Conservation (phyloP, 2,113 vertebrate genomes). For the Ailuropoda melanoleuca region DNA sequence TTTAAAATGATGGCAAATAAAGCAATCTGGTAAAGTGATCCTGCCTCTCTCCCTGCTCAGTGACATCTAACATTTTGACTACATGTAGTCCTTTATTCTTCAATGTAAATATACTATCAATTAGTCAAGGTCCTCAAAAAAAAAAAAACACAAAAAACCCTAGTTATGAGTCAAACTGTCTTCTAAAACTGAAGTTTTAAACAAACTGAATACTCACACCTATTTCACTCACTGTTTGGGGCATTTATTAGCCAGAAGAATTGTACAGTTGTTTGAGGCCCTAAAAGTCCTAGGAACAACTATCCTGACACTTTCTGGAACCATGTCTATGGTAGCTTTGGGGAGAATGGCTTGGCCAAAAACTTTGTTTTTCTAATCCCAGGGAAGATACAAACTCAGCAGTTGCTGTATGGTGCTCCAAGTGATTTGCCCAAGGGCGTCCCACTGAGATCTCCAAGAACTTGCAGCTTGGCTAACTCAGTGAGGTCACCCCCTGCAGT, state of each 20-base stretch:
- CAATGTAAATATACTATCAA: not conserved
- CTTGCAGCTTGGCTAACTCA: constrained; percentile 49
- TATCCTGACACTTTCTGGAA: constrained; percentile 24
- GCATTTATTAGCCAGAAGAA: constrained; percentile 11
- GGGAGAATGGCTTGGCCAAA: constrained; percentile 19
- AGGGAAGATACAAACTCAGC: constrained; percentile 73
- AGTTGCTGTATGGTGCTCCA: constrained; percentile 33
- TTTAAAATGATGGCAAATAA: not conserved
- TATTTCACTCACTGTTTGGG: not conserved
- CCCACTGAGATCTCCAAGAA: constrained; percentile 55
- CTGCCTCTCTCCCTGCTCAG: not conserved
- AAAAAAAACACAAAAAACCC: not conserved
- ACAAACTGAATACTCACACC: not conserved
- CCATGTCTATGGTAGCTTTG: constrained; percentile 43
- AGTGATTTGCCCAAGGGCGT: constrained; percentile 53
- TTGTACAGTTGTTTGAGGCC: not conserved
- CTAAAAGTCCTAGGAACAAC: not conserved
- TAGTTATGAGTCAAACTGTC: not conserved
- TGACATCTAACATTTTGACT: not conserved
- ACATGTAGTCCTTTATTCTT: not conserved
- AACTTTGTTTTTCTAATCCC: constrained; percentile 64
- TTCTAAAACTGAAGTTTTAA: not conserved
- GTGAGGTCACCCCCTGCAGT: constrained; percentile 66
- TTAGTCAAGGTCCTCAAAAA: not conserved
- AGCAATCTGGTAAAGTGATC: not conserved